Conservation (phyloP, 2,113 vertebrate genomes). For the Psammodynastes pulverulentus region DNA sequence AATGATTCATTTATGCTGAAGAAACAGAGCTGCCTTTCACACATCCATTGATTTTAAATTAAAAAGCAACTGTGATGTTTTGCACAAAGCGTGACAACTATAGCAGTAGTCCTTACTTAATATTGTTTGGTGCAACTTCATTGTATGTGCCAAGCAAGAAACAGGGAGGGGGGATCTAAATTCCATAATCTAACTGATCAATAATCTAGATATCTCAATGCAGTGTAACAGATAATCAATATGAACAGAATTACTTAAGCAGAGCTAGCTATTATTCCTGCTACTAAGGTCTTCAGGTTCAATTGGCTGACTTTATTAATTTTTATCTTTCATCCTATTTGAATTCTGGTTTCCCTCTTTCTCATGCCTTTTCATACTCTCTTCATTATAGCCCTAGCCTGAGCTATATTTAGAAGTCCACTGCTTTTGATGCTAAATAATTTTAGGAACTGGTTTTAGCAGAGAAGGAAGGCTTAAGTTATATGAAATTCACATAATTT, state of each 20-base stretch:
- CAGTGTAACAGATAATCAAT: conserved; percentile 68
- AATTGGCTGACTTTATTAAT: conserved; percentile 65
- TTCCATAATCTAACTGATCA: conserved; percentile 67
- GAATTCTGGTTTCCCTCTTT: conserved; percentile 29
- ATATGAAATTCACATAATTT: background rate
- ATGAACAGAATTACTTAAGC: conserved; percentile 65
- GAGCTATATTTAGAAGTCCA: background rate
- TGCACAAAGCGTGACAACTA: conserved; percentile 73
- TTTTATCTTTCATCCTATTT: conserved; percentile 64
- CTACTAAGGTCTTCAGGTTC: conserved; percentile 57
- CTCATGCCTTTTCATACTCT: conserved; percentile 19
- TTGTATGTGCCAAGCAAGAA: conserved; percentile 41
- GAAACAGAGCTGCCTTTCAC: conserved; percentile 67
- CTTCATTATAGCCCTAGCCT: conserved; percentile 4
- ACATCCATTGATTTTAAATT: conserved; percentile 76
- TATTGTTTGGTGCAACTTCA: conserved; percentile 62
- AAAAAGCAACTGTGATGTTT: conserved; percentile 74
- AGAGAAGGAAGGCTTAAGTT: background rate
- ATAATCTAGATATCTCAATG: conserved; percentile 72
- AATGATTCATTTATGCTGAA: conserved; percentile 69
- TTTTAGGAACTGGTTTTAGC: background rate
- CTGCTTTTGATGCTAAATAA: background rate
- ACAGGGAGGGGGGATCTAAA: conserved; percentile 38
- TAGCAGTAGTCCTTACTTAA: conserved; percentile 71
- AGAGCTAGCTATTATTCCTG: conserved; percentile 54